A percentile compares a stretch with the other conserved stretches of the same genome.
phyloP scores from a whole-genome alignment of 2,888 invertebrate genomes.

The Yponomeuta cagnagella region DNA sequence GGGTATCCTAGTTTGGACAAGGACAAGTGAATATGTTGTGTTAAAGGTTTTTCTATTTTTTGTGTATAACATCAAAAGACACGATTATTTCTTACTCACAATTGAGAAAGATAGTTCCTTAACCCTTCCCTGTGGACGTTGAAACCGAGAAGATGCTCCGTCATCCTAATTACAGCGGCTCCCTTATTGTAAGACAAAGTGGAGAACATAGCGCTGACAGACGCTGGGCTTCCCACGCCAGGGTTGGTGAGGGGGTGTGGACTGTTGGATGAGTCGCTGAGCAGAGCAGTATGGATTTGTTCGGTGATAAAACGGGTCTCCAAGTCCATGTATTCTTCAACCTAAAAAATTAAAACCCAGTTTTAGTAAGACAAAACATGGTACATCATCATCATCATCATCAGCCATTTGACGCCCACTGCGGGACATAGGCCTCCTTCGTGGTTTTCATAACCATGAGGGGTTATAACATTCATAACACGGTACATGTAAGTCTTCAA shows the following conservation, averaged over 20 bases:
- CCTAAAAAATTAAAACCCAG: constrained; percentile 46
- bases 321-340: constrained; percentile 78
- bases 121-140: constrained; percentile 71
- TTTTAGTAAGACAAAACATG: background rate
- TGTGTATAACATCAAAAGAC: background rate
- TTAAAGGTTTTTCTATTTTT: too few species aligned
- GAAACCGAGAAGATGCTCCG: constrained; percentile 77
- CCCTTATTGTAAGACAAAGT: constrained; percentile 82
- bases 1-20: too few species aligned
- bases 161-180: constrained; percentile 80
- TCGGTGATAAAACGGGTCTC: constrained; percentile 82
- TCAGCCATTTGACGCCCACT: too few species aligned
- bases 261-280: constrained; percentile 72
- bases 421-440: too few species aligned
- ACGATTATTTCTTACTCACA: constrained; percentile 45
- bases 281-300: constrained; percentile 79
- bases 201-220: constrained; percentile 79
- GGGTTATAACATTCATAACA: too few species aligned
- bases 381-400: background rate
- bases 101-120: constrained; percentile 64
- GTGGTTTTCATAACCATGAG: too few species aligned
- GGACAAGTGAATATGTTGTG: too few species aligned
- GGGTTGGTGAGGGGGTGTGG: constrained; percentile 77
- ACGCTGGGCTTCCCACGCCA: constrained; percentile 70
- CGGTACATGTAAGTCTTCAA: too few species aligned